Evolutionary conservation across 2,888 invertebrate genomes (phyloP).

Genomic region (Timandra comae): DNA sequence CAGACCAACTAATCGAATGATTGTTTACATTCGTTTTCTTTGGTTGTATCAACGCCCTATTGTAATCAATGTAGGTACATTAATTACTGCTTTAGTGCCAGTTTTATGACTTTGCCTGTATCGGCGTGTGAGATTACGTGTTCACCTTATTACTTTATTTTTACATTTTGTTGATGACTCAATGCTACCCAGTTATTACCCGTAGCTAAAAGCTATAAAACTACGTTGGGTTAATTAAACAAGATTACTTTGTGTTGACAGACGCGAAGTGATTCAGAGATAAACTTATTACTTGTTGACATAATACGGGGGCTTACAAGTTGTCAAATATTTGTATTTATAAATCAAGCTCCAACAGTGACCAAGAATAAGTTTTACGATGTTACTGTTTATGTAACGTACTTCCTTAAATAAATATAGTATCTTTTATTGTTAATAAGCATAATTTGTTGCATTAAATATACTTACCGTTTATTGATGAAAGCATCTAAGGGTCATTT

Average conservation of each 20-base stretch:
- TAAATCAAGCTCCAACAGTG: too few relatives aligned
- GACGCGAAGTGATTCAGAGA: conserved; percentile 19
- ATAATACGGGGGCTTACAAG: too few relatives aligned
- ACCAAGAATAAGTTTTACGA: too few relatives aligned
- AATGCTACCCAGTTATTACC: conserved; percentile 36
- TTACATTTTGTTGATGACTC: conserved; percentile 54
- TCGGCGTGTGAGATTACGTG: conserved; percentile 61
- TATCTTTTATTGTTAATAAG: neutral
- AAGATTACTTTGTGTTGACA: conserved; percentile 22
- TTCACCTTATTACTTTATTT: conserved; percentile 51
- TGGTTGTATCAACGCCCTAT: conserved; percentile 45
- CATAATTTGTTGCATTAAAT: neutral
- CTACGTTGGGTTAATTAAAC: conserved; percentile 24
- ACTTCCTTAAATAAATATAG: too few relatives aligned
- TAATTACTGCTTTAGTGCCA: conserved; percentile 67
- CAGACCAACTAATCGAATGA: conserved; percentile 63
- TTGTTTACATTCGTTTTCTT: conserved; percentile 57
- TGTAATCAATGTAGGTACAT: conserved; percentile 63
- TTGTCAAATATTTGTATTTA: too few relatives aligned
- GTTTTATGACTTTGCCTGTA: conserved; percentile 61
- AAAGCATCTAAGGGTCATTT: too few relatives aligned
- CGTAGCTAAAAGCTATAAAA: conserved; percentile 25
- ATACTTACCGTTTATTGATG: neutral
- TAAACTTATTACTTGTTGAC: conserved; percentile 9
- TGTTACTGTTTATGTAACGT: too few relatives aligned